Evolutionary conservation across 1,140 invertebrate species (phyloP).

Genomic region (Calosoma granatense): DNA sequence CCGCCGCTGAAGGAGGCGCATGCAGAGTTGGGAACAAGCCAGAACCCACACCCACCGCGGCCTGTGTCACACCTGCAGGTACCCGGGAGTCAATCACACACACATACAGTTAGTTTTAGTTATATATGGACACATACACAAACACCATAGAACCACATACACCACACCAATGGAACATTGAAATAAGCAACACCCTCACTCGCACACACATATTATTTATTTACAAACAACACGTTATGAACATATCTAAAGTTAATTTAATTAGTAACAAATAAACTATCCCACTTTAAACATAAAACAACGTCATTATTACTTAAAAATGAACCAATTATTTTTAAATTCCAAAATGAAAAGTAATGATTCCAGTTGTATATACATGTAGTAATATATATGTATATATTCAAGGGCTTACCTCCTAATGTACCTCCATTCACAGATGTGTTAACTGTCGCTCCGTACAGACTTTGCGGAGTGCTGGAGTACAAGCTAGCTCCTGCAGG

Average conservation of each 20-base stretch:
- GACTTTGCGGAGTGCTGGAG: slow-evolving; percentile 28
- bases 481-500: slow-evolving; percentile 38
- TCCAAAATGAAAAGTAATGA: too few species aligned
- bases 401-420: slow-evolving; percentile 28
- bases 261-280: too few species aligned
- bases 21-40: slow-evolving; percentile 42
- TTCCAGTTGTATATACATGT: too few species aligned
- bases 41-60: slow-evolving; percentile 34
- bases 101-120: slow-evolving; percentile 17
- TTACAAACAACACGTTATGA: too few species aligned
- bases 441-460: slow-evolving; percentile 31
- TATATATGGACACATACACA: slow-evolving; percentile 16
- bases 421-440: slow-evolving; percentile 35
- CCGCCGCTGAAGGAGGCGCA: slow-evolving; percentile 36
- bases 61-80: slow-evolving; percentile 32
- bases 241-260: too few species aligned
- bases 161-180: too few species aligned
- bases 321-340: too few species aligned
- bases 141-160: slow-evolving; percentile 5
- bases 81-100: slow-evolving; percentile 21
- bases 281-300: too few species aligned
- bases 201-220: too few species aligned
- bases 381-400: too few species aligned
- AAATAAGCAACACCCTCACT: neutral
- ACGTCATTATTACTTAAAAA: too few species aligned